Percentiles rank a stretch among this genome's conserved stretches.
Evolutionary conservation across 2,888 invertebrate genomes (phyloP).

Genomic region (Pterobdella sp.): DNA sequence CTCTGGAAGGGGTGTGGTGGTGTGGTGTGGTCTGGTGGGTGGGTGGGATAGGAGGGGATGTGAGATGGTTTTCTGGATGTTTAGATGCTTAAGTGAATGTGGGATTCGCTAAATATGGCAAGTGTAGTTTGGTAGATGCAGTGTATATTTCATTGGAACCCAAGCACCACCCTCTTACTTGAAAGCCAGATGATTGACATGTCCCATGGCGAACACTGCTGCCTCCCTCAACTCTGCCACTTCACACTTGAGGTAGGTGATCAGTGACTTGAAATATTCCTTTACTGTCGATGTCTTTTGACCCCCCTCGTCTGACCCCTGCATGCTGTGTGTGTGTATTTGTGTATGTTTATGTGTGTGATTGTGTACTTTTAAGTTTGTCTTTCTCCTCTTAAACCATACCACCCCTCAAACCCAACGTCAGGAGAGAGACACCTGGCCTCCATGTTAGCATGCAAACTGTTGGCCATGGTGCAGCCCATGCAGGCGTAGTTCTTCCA

Average conservation of each 20-base stretch:
- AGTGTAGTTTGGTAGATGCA: too few relatives aligned
- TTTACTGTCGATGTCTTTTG: slow-evolving; percentile 62
- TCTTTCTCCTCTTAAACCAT: not conserved
- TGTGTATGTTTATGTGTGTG: too few relatives aligned
- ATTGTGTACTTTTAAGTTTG: too few relatives aligned
- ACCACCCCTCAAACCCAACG: not conserved
- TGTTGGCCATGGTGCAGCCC: slow-evolving; percentile 90
- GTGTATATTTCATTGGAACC: too few relatives aligned
- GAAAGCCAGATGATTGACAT: slow-evolving; percentile 85
- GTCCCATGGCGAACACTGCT: slow-evolving; percentile 79
- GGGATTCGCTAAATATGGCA: too few relatives aligned
- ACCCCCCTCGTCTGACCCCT: not conserved
- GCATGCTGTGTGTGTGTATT: not conserved
- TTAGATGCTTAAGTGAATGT: too few relatives aligned
- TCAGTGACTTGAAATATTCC: slow-evolving; percentile 81
- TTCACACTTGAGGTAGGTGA: slow-evolving; percentile 85
- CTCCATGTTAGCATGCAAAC: slow-evolving; percentile 56
- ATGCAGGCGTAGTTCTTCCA: slow-evolving; percentile 97
- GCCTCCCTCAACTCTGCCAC: slow-evolving; percentile 86
- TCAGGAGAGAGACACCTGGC: slow-evolving; percentile 36
- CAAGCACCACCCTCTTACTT: slow-evolving; percentile 61
- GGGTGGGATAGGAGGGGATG: too few relatives aligned
- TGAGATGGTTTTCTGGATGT: too few relatives aligned
- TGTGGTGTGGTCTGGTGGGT: too few relatives aligned
- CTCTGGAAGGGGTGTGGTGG: slow-evolving; percentile 59